These are phyloP conservation scores for Catostomus latipinnis DNA, from an alignment of 2,797 vertebrate species.

Conservation along the genomic window DNA sequence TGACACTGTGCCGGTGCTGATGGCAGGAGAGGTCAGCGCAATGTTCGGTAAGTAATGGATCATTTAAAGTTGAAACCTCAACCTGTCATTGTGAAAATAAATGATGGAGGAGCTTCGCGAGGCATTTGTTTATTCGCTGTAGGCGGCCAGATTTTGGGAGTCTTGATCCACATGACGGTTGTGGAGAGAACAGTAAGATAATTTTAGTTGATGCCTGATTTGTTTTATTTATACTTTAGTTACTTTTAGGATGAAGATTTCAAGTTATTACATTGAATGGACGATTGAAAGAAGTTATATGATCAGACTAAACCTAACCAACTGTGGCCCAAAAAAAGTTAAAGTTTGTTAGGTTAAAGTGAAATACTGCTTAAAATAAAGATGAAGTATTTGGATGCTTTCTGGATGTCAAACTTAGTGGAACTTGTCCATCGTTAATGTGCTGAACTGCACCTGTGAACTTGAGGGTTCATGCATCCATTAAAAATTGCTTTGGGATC, in stretches of 20 bases:
- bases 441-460: no score
- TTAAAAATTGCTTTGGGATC: no score
- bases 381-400: no score
- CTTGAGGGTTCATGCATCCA: no score
- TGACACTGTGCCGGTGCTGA: constrained; percentile 82
- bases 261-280: neutral
- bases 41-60: constrained; percentile 93
- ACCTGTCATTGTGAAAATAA: constrained; percentile 13
- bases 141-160: neutral
- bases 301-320: neutral
- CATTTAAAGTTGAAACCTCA: neutral
- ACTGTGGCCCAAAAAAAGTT: no score
- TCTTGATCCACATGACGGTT: neutral
- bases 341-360: no score
- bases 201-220: no score
- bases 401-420: no score
- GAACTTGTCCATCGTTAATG: no score
- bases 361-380: no score
- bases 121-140: constrained; percentile 11
- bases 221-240: neutral
- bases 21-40: constrained; percentile 99
- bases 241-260: neutral
- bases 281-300: neutral
- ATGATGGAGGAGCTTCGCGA: constrained; percentile 1
- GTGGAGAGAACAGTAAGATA: neutral